These are phyloP conservation scores for Neolamprologus caudopunctatus DNA, from an alignment of 2,113 vertebrate genomes.

Conservation along the genomic window DNA sequence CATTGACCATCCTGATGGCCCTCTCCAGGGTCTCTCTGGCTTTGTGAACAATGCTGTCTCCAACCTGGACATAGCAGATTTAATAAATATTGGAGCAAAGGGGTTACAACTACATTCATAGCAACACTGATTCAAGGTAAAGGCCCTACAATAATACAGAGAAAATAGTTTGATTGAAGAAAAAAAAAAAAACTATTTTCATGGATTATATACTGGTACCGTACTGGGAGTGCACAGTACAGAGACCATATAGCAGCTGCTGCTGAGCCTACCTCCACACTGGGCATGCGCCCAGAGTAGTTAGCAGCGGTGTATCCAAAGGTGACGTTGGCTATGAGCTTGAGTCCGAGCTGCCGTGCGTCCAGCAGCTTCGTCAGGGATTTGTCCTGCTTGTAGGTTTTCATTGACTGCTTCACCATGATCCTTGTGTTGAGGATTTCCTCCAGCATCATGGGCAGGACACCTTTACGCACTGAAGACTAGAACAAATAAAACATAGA, in stretches of 20 bases:
- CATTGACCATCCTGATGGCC: slow-evolving; percentile 94
- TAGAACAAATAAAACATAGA: slow-evolving; percentile 25
- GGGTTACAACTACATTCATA: neutral
- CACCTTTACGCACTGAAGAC: slow-evolving; percentile 89
- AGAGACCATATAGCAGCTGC: neutral
- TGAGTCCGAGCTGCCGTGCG: slow-evolving; percentile 94
- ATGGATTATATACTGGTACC: neutral
- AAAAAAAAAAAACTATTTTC: neutral
- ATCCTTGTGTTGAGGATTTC: slow-evolving; percentile 91
- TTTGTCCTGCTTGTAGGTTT: slow-evolving; percentile 84
- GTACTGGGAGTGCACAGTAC: neutral
- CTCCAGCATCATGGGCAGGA: slow-evolving; percentile 92
- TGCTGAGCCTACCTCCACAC: slow-evolving; percentile 76
- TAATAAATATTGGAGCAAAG: neutral
- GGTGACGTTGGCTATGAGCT: slow-evolving; percentile 94
- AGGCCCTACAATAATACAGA: neutral
- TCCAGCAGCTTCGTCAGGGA: slow-evolving; percentile 84
- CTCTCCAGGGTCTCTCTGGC: slow-evolving; percentile 95
- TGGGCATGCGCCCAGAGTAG: slow-evolving; percentile 96
- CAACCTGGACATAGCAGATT: slow-evolving; percentile 69
- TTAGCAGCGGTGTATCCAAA: slow-evolving; percentile 90
- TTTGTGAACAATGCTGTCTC: slow-evolving; percentile 97
- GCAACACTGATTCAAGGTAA: neutral
- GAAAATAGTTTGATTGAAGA: neutral
- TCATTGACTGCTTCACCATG: slow-evolving; percentile 97